Conservation (phyloP, 2,113 vertebrate species). For the Capreolus pygargus region DNA sequence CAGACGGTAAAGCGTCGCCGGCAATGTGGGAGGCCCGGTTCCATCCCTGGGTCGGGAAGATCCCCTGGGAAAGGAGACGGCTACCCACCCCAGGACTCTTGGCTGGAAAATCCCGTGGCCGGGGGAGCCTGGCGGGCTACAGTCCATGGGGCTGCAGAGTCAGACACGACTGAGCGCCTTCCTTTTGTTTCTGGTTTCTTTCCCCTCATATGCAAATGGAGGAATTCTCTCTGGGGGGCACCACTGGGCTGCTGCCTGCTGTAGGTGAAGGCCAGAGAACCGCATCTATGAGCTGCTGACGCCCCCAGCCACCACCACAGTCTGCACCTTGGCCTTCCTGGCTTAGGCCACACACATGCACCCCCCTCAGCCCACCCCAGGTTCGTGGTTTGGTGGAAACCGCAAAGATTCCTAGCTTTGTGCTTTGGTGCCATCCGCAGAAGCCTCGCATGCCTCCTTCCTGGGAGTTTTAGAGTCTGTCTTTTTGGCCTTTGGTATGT, state of each 20-base stretch:
- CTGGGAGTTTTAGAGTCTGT: not conserved
- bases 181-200: not conserved
- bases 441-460: not conserved
- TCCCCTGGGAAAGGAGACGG: not conserved
- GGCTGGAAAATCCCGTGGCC: not conserved
- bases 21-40: not conserved
- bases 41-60: not conserved
- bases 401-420: not conserved
- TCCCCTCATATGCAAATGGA: fast-evolving
- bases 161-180: not conserved
- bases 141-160: not conserved
- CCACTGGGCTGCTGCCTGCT: not conserved
- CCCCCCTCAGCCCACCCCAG: too few relatives aligned
- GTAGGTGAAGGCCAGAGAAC: not conserved
- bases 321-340: not conserved
- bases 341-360: not conserved
- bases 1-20: not conserved
- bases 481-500: not conserved
- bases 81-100: not conserved
- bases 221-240: not conserved
- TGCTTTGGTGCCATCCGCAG: not conserved
- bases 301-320: not conserved
- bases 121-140: not conserved
- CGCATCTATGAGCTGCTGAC: not conserved
- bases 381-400: not conserved